Evolutionary conservation across 1,140 invertebrate genomes (phyloP), one percentile per base, ranked within the genome.

Genomic region (Euborellia annulipes): DNA sequence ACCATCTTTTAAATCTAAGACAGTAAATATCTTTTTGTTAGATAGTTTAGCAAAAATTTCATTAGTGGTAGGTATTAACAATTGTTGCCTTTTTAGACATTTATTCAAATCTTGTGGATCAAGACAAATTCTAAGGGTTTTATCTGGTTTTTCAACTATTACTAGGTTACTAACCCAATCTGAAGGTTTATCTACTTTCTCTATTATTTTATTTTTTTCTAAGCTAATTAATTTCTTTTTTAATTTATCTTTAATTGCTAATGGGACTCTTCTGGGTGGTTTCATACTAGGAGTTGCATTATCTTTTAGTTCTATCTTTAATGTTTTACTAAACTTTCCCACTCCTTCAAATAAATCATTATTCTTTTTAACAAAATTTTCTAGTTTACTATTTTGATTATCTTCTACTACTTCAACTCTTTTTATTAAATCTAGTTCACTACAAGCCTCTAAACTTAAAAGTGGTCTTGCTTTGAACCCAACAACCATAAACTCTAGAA

Each of bases 1-100:
- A 3, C 62, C 60, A 52, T 57, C 46, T 40, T 62, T 61, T 6
- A 60, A 58, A 59, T 72, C 67, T n/a, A 71, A 46, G 23, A 59
- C 62, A 6, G 58, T 60, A 52, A 69, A 71, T 34, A 59, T 47
- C 53, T 56, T 61, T 41, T 60, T 54, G 14, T 57, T 59, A 21
- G 45, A 37, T 21, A 70, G 47, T 45, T 59, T 55, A 14, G 46
- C 37, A 16, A 55, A 56, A 19, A 46, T 7, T n/a, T 46, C 39
- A 19, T 46, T 38, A 16, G 27, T 14, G 6, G 3, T 44, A 44
- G 45, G 45, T 8, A 46, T 19, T 45, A n/a, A 38, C 11, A 45
- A 46, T 6, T 44, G 40, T 45, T 40, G 42, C 23, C 37, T 41
- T 40, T 46, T 3, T 16, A 46, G 44, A 3, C 13, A 8, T 3